Evolutionary conservation across 2,113 vertebrate genomes (phyloP).

Genomic region (Eonycteris spelaea): DNA sequence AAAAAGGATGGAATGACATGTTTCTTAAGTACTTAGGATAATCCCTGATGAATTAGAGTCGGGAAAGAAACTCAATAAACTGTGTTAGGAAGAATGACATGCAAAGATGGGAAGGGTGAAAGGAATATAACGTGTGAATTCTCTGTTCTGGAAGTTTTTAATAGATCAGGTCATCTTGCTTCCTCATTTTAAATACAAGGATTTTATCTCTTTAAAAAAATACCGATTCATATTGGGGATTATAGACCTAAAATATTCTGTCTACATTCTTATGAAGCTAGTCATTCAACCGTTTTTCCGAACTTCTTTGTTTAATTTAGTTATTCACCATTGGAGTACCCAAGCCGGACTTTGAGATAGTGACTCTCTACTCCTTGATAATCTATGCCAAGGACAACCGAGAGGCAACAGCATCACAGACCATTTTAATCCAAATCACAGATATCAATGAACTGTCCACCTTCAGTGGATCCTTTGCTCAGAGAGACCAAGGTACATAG

Average conservation of each 20-base stretch:
- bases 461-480: slow-evolving; percentile 66
- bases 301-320: not conserved
- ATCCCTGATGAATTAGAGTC: not conserved
- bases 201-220: not conserved
- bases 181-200: not conserved
- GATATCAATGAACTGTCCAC: slow-evolving; percentile 67
- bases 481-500: slow-evolving; percentile 56
- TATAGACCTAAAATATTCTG: not conserved
- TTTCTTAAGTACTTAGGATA: not conserved
- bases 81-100: not conserved
- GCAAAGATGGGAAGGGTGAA: not conserved
- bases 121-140: not conserved
- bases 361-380: slow-evolving; percentile 56
- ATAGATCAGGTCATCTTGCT: not conserved
- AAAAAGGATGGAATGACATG: not conserved
- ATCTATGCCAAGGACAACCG: slow-evolving; percentile 60
- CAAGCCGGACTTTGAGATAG: slow-evolving; percentile 67
- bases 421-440: slow-evolving; percentile 55
- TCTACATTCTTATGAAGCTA: not conserved
- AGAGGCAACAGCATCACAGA: slow-evolving; percentile 55
- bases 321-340: slow-evolving; percentile 52
- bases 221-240: not conserved
- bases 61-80: not conserved
- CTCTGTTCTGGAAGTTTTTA: not conserved
- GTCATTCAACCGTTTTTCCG: not conserved